Percentiles rank a stretch among this genome's conserved stretches.
Conservation (phyloP, 1,140 invertebrate species). For the Drosophila pachea region DNA sequence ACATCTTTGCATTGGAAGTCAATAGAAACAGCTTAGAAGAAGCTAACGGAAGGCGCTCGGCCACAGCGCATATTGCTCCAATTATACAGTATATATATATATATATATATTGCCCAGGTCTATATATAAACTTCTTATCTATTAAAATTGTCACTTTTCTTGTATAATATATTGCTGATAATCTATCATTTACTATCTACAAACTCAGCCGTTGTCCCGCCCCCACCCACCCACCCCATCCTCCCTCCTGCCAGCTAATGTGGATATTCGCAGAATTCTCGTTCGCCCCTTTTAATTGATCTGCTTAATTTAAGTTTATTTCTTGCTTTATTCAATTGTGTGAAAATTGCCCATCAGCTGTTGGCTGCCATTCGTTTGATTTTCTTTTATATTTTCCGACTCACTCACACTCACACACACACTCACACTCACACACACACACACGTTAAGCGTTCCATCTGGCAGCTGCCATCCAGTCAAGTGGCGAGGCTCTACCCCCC, state of each 20-base stretch:
- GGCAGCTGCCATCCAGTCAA: slow-evolving; percentile 46
- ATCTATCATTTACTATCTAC: too few relatives aligned
- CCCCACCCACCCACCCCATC: not conserved
- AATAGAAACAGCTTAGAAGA: too few relatives aligned
- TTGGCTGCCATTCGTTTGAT: slow-evolving; percentile 1
- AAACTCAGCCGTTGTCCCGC: too few relatives aligned
- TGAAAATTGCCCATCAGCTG: slow-evolving; percentile 19
- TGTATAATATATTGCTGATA: too few relatives aligned
- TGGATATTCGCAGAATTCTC: not conserved
- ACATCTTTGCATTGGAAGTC: too few relatives aligned
- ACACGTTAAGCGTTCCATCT: slow-evolving; percentile 36
- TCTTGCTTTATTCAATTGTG: slow-evolving; percentile 3
- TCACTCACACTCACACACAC: slow-evolving; percentile 8
- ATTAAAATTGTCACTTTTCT: too few relatives aligned
- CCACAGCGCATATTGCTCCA: too few relatives aligned
- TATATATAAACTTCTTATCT: too few relatives aligned
- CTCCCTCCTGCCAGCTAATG: not conserved
- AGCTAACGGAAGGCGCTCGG: too few relatives aligned
- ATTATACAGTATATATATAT: too few relatives aligned
- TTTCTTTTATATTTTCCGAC: slow-evolving; percentile 10
- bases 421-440: slow-evolving; percentile 8
- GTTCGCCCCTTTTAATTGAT: slow-evolving; percentile 12
- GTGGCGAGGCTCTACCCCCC: slow-evolving; percentile 34
- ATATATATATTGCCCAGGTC: too few relatives aligned
- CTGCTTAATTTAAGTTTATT: slow-evolving; percentile 52